Conservation (phyloP, 2,888 invertebrate species). For the Dastarcus helophoroides region DNA sequence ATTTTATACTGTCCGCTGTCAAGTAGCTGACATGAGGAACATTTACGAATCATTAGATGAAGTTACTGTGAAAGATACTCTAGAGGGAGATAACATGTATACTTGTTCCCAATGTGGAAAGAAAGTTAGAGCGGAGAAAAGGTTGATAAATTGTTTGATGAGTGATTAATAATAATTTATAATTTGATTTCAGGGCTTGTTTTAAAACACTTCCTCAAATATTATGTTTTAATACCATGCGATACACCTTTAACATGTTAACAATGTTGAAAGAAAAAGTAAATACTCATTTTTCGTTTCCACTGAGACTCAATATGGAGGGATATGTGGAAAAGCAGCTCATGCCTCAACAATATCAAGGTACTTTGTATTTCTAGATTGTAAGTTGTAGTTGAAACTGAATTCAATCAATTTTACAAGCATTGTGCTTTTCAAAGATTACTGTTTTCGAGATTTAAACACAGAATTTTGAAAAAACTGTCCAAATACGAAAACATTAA, state of each 20-base stretch:
- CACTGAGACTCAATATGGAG: slow-evolving; percentile 85
- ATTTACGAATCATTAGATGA: slow-evolving; percentile 90
- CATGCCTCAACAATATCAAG: slow-evolving; percentile 80
- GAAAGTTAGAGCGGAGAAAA: slow-evolving; percentile 90
- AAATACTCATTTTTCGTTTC: slow-evolving; percentile 94
- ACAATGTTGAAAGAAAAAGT: slow-evolving; percentile 97
- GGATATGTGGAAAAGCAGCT: slow-evolving; percentile 89
- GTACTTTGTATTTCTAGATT: no score
- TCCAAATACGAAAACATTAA: no score
- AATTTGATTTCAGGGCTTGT: slow-evolving; percentile 54
- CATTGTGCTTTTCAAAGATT: no score
- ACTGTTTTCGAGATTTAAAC: no score
- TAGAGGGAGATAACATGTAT: slow-evolving; percentile 97
- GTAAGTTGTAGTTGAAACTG: no score
- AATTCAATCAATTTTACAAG: no score
- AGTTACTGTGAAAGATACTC: slow-evolving; percentile 92
- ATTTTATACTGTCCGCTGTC: slow-evolving; percentile 92
- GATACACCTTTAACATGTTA: slow-evolving; percentile 94
- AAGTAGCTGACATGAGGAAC: slow-evolving; percentile 94
- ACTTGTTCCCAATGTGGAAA: slow-evolving; percentile 91
- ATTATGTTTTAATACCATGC: slow-evolving; percentile 92
- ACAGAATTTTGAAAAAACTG: no score
- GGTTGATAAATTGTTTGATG: slow-evolving; percentile 37
- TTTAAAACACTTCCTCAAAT: slow-evolving; percentile 90
- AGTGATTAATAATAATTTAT: neutral